Evolutionary conservation across 2,113 vertebrate species (phyloP).

Genomic region (Stictonetta naevosa): DNA sequence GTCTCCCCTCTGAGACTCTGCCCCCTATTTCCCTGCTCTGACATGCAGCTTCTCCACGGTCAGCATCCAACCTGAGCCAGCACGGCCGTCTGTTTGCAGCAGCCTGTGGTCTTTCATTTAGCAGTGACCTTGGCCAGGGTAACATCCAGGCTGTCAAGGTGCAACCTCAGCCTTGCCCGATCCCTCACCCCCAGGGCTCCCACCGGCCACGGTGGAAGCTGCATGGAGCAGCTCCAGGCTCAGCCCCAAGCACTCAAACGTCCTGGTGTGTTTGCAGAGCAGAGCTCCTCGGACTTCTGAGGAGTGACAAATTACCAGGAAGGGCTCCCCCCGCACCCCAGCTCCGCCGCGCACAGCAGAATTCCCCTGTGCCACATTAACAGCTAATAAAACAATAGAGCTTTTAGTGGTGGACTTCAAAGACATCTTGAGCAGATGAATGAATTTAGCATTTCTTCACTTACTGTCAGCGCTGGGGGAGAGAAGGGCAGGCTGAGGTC

Average conservation of each 20-base stretch:
- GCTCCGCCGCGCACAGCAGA: not conserved
- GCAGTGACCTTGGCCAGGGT: not conserved
- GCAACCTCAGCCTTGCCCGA: not conserved
- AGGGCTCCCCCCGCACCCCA: constrained; percentile 49
- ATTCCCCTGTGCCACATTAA: constrained; percentile 59
- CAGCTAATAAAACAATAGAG: constrained; percentile 76
- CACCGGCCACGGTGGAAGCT: fast-evolving
- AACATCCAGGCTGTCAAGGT: fast-evolving
- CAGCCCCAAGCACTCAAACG: not conserved
- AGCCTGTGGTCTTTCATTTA: not conserved
- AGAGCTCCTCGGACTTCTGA: constrained; percentile 27
- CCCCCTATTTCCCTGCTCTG: not conserved
- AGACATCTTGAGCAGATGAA: constrained; percentile 63
- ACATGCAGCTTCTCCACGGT: fast-evolving
- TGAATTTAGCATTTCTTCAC: constrained; percentile 72
- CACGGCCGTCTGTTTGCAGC: fast-evolving
- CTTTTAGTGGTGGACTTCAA: constrained; percentile 71
- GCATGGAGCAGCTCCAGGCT: not conserved
- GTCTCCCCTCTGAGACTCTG: not conserved
- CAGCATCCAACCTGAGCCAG: not conserved
- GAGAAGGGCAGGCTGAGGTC: constrained; percentile 61
- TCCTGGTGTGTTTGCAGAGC: not conserved
- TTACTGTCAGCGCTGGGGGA: constrained; percentile 57
- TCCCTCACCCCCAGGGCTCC: not conserved
- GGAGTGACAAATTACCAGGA: constrained; percentile 68